Evolutionary conservation across 1,140 invertebrate genomes (phyloP).

Genomic region (Drosophila sp.): DNA sequence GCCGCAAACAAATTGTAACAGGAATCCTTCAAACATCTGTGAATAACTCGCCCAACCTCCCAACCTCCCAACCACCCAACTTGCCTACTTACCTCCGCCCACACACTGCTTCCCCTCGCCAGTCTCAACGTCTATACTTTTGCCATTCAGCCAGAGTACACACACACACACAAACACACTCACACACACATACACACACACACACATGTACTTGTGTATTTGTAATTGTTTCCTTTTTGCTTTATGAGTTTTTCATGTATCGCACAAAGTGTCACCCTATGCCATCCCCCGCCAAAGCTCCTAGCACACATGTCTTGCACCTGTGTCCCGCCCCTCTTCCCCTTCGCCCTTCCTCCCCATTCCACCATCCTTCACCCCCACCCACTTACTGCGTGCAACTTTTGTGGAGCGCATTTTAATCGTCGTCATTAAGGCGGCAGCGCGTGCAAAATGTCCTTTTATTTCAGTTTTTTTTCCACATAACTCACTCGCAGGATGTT

Average conservation of each 20-base stretch:
- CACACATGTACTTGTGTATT: conserved; percentile 44
- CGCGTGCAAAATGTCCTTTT: conserved; percentile 66
- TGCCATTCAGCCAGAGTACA: conserved; percentile 22
- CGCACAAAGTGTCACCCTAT: conserved; percentile 62
- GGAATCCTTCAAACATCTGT: conserved; percentile 81
- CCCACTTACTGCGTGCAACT: conserved; percentile 17
- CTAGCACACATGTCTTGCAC: conserved; percentile 36
- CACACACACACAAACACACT: conserved; percentile 5
- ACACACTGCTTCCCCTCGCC: background rate
- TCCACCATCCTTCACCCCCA: background rate
- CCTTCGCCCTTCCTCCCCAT: background rate
- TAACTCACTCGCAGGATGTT: conserved; percentile 19
- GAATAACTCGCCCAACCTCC: conserved; percentile 37
- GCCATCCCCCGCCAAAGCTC: conserved; percentile 6
- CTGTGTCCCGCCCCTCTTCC: conserved; percentile 9
- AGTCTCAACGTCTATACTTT: background rate
- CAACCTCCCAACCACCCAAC: background rate
- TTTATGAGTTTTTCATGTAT: conserved; percentile 74
- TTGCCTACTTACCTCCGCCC: background rate
- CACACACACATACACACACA: conserved; percentile 14
- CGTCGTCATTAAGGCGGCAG: conserved; percentile 72
- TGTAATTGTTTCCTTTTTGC: conserved; percentile 79
- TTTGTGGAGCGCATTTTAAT: conserved; percentile 70
- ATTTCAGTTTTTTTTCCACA: conserved; percentile 45
- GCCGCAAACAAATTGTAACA: conserved; percentile 69